These are phyloP conservation scores for Sphyrna mokarran DNA, from an alignment of 2,113 vertebrate species.

Conservation along the genomic window DNA sequence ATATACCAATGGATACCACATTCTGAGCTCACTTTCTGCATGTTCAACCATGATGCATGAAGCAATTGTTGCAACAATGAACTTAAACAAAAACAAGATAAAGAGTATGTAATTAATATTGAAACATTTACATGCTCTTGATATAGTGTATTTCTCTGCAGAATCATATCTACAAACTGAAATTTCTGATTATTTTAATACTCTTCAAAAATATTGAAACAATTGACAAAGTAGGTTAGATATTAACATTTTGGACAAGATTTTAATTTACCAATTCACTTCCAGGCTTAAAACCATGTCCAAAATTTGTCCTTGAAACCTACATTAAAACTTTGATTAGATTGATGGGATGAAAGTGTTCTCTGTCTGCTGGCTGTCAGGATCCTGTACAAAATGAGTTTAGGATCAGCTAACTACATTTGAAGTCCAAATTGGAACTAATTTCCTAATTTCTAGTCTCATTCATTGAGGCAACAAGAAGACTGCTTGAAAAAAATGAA, in stretches of 20 bases:
- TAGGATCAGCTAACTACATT: background rate
- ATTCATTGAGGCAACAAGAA: background rate
- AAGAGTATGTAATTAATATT: background rate
- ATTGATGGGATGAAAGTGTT: background rate
- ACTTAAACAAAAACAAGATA: background rate
- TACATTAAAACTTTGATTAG: background rate
- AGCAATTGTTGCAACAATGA: background rate
- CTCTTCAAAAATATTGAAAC: background rate
- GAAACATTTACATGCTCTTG: background rate
- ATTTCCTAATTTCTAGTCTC: background rate
- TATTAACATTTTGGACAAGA: background rate
- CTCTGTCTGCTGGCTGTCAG: background rate
- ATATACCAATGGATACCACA: too few relatives aligned
- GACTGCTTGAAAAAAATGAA: background rate
- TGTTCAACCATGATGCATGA: background rate
- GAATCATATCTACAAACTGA: background rate
- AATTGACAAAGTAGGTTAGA: background rate
- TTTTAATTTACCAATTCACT: background rate
- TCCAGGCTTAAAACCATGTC: background rate
- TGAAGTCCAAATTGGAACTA: background rate
- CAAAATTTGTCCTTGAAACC: background rate
- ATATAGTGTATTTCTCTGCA: background rate
- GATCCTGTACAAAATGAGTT: background rate
- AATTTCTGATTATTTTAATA: background rate
- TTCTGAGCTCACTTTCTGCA: background rate